Evolutionary conservation across 2,888 invertebrate species (phyloP).

Genomic region (Idaea biselata): DNA sequence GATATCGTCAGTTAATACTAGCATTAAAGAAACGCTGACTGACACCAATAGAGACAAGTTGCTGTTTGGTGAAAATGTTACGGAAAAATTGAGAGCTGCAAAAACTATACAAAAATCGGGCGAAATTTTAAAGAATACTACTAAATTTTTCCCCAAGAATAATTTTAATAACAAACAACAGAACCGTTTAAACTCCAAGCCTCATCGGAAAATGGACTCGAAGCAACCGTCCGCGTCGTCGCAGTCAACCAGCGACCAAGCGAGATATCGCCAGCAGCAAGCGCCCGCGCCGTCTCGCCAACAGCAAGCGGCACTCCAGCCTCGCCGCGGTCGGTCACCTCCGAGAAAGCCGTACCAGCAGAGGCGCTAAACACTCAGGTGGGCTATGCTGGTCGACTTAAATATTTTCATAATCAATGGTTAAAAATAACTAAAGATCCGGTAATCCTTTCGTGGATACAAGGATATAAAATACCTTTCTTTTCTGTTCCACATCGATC

Average conservation of each 20-base stretch:
- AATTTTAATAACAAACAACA: too few relatives aligned
- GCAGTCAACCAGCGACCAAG: too few relatives aligned
- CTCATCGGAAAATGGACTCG: too few relatives aligned
- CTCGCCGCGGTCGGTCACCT: too few relatives aligned
- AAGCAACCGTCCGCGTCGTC: too few relatives aligned
- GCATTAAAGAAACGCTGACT: slow-evolving; percentile 2
- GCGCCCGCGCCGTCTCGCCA: neutral
- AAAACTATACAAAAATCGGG: slow-evolving; percentile 9
- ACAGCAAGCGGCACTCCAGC: neutral
- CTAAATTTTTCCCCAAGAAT: neutral
- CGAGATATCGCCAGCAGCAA: too few relatives aligned
- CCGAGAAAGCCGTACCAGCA: too few relatives aligned
- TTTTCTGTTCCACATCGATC: neutral
- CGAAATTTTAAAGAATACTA: slow-evolving; percentile 7
- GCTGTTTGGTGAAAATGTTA: slow-evolving; percentile 6
- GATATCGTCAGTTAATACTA: neutral
- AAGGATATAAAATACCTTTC: slow-evolving; percentile 8
- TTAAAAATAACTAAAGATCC: neutral
- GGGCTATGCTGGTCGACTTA: slow-evolving; percentile 4
- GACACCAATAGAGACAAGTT: neutral
- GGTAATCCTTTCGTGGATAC: neutral
- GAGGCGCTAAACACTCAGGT: slow-evolving; percentile 1
- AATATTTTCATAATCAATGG: neutral
- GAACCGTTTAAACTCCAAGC: neutral
- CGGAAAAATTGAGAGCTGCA: slow-evolving; percentile 5